Evolutionary conservation across 2,797 vertebrate genomes (phyloP), one percentile per base, ranked within the genome.

Genomic region (Chelon labrosus): DNA sequence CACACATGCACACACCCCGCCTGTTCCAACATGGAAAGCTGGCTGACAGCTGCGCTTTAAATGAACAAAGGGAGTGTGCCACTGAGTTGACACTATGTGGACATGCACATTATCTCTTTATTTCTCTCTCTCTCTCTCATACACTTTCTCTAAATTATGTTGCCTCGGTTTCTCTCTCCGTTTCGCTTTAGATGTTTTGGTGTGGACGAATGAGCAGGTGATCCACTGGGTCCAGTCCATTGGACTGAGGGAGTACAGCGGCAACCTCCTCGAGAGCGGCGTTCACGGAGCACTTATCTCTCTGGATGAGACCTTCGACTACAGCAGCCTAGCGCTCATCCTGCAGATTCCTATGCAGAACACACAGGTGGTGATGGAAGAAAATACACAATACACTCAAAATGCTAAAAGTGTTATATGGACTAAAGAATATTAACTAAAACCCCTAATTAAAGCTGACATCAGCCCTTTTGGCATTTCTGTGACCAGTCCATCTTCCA

Each of bases 281-380:
- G 95, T 99, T 53, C 97, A 99, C 0, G 97, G 97, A 0, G 94
- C 97, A 0, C 96, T 99, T 42, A 83, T 99, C 62, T 90, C 97
- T 71, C 93, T 99, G 22, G 97, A 99, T 0, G 97, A 99, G 89
- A 98, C 96, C 74, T 99, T 99, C 0, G 97, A 98, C 92, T 97
- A 97, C 93, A 96, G 96, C 91, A 97, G 96, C 16, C 91, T 99
- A 70, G 97, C 97, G 0, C 96, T 99, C 41, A 96, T 98, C 71
- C 92, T 99, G 81, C 97, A 99, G 90, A 98, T 99, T 70, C 97
- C 97, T 82, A 99, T 97, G 1, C 97, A 99, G 95, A 99, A 96
- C 92, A 99, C 97, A 8, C 97, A 99, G 97, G 97, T 97, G 80
- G 72, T 55, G 61, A 69, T 2, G 14, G 14, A 65, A 52, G 17